Evolutionary conservation across 2,797 vertebrate species (phyloP).

Genomic region (Ctenopoma multispine): DNA sequence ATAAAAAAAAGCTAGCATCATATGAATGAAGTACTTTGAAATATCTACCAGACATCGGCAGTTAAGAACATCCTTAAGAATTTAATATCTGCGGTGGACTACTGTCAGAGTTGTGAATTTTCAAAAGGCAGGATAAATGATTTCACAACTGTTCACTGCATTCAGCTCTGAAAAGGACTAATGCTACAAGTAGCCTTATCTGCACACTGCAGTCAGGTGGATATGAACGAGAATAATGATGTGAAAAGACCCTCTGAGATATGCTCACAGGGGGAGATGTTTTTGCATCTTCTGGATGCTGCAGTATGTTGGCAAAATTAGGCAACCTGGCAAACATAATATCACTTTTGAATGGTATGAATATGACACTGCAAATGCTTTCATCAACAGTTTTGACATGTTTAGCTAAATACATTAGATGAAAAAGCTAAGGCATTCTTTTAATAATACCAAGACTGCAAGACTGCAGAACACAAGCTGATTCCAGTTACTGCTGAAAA

Average conservation of each 20-base stretch:
- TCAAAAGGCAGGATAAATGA: neutral
- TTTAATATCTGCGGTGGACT: conserved; percentile 5
- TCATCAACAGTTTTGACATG: neutral
- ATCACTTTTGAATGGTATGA: neutral
- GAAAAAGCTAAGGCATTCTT: neutral
- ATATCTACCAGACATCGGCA: neutral
- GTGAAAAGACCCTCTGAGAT: conserved; percentile 1
- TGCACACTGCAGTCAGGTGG: conserved; percentile 1
- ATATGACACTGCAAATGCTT: conserved; percentile 2
- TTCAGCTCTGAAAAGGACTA: neutral
- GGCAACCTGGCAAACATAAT: neutral
- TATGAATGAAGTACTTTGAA: neutral
- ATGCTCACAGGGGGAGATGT: conserved; percentile 10
- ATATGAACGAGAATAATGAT: neutral
- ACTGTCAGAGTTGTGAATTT: conserved; percentile 16
- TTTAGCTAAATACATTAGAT: neutral
- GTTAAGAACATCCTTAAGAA: neutral
- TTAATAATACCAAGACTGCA: neutral
- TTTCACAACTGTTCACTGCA: neutral
- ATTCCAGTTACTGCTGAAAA: too few relatives aligned
- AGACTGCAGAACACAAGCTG: too few relatives aligned
- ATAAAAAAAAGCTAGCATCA: neutral
- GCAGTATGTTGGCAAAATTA: neutral
- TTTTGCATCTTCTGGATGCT: conserved; percentile 10
- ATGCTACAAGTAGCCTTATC: neutral